Percentiles rank a stretch among this genome's conserved stretches.
Evolutionary conservation across 1,140 invertebrate species (phyloP).

Genomic region (Saccostrea echinata): DNA sequence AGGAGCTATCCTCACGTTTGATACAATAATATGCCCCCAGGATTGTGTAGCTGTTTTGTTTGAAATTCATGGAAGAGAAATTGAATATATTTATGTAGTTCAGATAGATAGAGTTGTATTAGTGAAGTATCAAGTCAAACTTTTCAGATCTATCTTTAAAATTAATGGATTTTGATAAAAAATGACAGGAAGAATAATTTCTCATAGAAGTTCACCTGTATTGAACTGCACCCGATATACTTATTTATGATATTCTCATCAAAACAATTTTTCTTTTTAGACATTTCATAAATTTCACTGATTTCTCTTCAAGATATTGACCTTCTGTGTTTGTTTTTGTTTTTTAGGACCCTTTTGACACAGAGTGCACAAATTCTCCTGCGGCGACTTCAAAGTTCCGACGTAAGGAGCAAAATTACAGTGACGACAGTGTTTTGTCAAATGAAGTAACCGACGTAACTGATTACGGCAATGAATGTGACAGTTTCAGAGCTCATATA

Average conservation of each 20-base stretch:
- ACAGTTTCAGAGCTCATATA: slow-evolving; percentile 75
- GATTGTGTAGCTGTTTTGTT: no score
- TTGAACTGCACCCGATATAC: background rate
- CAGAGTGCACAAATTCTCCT: slow-evolving; percentile 70
- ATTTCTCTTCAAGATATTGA: background rate
- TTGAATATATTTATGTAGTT: no score
- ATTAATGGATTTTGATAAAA: slow-evolving; percentile 14
- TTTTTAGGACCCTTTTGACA: slow-evolving; percentile 73
- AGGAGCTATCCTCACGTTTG: no score
- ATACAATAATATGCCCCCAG: no score
- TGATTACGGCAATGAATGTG: slow-evolving; percentile 73
- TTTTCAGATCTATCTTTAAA: background rate
- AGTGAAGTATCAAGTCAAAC: background rate
- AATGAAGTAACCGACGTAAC: slow-evolving; percentile 67
- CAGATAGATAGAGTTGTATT: background rate
- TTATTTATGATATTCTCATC: background rate
- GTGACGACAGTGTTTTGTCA: slow-evolving; percentile 75
- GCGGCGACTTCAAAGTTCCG: slow-evolving; percentile 61
- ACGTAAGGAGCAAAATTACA: slow-evolving; percentile 66
- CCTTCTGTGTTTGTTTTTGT: background rate
- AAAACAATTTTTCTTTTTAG: background rate
- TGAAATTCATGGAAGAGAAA: no score
- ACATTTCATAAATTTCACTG: background rate
- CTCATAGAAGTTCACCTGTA: background rate
- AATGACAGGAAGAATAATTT: background rate